Conservation (phyloP, 2,888 invertebrate species). For the Brassicogethes aeneus region DNA sequence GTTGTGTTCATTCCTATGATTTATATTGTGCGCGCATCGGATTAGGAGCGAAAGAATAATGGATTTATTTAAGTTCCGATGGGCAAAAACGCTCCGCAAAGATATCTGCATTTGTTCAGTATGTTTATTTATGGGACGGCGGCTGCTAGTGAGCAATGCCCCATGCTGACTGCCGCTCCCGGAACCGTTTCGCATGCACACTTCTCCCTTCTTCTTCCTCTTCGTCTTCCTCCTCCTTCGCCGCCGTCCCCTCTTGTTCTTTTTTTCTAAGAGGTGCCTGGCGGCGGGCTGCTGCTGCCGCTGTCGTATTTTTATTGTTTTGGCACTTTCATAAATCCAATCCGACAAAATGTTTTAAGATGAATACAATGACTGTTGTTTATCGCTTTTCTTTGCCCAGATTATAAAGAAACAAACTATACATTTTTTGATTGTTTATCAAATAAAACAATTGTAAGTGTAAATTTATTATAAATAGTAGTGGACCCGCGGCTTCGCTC, state of each 20-base stretch:
- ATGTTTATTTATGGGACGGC: constrained; percentile 24
- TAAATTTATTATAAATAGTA: no score
- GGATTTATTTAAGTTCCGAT: constrained; percentile 28
- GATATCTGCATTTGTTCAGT: constrained; percentile 29
- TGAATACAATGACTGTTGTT: constrained; percentile 3
- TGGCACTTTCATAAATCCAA: constrained; percentile 22
- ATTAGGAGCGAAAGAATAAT: constrained; percentile 28
- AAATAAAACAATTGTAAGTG: no score
- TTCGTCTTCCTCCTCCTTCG: no score
- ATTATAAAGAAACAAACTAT: no score
- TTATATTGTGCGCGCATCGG: constrained; percentile 25
- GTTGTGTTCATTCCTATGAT: constrained; percentile 24
- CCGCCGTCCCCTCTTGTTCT: no score
- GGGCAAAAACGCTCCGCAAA: constrained; percentile 26
- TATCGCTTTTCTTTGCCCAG: not conserved
- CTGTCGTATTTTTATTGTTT: constrained; percentile 25
- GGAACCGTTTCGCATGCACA: not conserved
- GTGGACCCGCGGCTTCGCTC: no score
- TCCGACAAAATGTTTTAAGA: constrained; percentile 12
- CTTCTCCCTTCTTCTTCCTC: no score
- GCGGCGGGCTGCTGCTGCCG: constrained; percentile 11
- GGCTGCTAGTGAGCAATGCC: constrained; percentile 8
- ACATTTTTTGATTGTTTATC: no score
- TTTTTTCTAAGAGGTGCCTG: no score
- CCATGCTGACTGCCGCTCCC: constrained; percentile 1